phyloP scores from a whole-genome alignment of 2,888 invertebrate species.

The Lochmaea crataegi region DNA sequence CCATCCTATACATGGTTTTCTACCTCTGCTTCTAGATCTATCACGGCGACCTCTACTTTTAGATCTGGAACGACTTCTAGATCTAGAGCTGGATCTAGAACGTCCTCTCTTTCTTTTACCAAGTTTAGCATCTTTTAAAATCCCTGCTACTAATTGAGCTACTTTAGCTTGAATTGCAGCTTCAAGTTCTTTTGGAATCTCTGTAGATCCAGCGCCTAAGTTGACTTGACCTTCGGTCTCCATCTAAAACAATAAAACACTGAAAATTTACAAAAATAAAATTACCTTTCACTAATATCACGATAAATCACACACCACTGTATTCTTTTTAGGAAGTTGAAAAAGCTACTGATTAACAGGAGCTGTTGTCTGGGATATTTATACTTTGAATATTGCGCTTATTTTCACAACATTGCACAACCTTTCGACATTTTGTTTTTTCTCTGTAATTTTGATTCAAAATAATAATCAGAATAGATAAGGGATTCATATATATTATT shows the following conservation, averaged over 20 bases:
- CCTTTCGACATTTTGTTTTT: background rate
- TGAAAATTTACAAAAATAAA: background rate
- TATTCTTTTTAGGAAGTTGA: background rate
- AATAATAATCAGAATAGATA: too few relatives aligned
- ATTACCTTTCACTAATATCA: constrained; percentile 2
- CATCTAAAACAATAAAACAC: constrained; percentile 5
- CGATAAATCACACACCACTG: background rate
- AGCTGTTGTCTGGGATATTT: background rate
- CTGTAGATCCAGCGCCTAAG: background rate
- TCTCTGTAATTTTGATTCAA: background rate
- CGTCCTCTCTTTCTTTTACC: background rate
- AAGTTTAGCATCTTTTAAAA: background rate
- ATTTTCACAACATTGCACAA: background rate
- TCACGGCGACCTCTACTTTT: background rate
- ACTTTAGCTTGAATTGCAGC: background rate
- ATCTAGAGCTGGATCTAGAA: background rate
- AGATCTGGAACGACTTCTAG: background rate
- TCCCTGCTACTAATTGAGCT: background rate
- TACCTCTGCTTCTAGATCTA: constrained; percentile 4
- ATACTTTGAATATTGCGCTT: background rate
- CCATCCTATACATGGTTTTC: background rate
- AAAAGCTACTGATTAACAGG: background rate
- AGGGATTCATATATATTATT: too few relatives aligned
- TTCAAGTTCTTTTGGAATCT: constrained; percentile 2
- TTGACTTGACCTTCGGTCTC: background rate